Percentiles rank a stretch among this genome's conserved stretches.
These are phyloP conservation scores for Parelbella ahira DNA, from an alignment of 2,888 invertebrate genomes.

Conservation along the genomic window DNA sequence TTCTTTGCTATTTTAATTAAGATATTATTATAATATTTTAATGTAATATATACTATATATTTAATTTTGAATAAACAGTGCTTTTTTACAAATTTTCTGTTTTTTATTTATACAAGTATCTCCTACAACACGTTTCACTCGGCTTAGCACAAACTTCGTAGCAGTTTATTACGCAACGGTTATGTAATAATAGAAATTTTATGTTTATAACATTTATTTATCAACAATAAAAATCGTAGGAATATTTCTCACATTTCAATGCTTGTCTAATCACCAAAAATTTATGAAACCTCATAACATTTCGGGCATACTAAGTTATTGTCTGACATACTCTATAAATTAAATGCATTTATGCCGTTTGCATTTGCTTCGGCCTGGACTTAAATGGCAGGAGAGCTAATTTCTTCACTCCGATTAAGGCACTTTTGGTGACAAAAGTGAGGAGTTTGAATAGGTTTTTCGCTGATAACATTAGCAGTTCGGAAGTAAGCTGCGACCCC, in stretches of 20 bases:
- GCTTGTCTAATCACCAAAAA: constrained; percentile 45
- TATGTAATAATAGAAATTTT: too few species aligned
- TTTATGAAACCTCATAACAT: constrained; percentile 46
- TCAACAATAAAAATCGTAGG: constrained; percentile 58
- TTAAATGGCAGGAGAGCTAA: constrained; percentile 51
- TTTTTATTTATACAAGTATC: too few species aligned
- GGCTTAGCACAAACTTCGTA: too few species aligned
- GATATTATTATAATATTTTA: constrained; percentile 66
- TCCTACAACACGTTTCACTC: too few species aligned
- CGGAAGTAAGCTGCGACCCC: constrained; percentile 43
- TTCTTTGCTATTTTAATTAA: constrained; percentile 77
- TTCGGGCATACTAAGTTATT: constrained; percentile 37
- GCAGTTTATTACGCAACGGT: too few species aligned
- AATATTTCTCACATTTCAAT: constrained; percentile 42
- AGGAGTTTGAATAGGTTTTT: constrained; percentile 49
- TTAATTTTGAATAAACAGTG: constrained; percentile 79
- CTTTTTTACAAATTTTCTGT: constrained; percentile 77
- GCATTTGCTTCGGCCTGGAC: constrained; percentile 51
- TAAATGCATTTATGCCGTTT: too few species aligned
- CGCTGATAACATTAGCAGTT: constrained; percentile 40
- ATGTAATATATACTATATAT: constrained; percentile 75
- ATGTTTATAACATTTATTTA: too few species aligned
- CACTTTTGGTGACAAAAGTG: constrained; percentile 45
- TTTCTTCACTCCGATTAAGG: constrained; percentile 54
- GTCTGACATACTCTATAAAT: constrained; percentile 32